phyloP scores from a whole-genome alignment of 2,888 invertebrate genomes.

The Boloria euphrosyne region DNA sequence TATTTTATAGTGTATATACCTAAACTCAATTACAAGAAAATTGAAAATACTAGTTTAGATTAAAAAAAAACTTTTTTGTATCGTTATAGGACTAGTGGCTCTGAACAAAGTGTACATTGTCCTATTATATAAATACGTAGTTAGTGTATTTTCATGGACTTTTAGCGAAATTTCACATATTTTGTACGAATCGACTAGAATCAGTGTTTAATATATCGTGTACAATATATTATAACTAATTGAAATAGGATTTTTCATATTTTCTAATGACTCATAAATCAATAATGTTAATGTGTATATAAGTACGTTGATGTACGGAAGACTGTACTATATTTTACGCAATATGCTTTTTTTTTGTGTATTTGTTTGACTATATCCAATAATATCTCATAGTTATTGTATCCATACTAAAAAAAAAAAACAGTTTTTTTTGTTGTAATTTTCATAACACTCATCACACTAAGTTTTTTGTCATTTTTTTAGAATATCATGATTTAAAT shows the following conservation, averaged over 20 bases:
- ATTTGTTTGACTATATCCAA: slow-evolving; percentile 13
- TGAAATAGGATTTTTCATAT: slow-evolving; percentile 29
- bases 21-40: too few species aligned
- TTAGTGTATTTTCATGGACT: slow-evolving; percentile 8
- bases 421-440: too few species aligned
- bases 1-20: too few species aligned
- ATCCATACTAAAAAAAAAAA: too few species aligned
- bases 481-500: too few species aligned
- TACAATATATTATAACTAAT: slow-evolving; percentile 29
- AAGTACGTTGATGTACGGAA: slow-evolving; percentile 25
- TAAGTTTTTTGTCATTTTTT: too few species aligned
- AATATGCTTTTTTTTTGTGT: slow-evolving; percentile 13
- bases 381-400: too few species aligned
- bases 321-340: slow-evolving; percentile 18
- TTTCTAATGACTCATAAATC: slow-evolving; percentile 27
- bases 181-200: slow-evolving; percentile 24
- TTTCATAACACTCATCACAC: too few species aligned
- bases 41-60: too few species aligned
- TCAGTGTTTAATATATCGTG: slow-evolving; percentile 27
- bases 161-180: slow-evolving; percentile 24
- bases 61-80: too few species aligned
- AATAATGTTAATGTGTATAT: slow-evolving; percentile 29
- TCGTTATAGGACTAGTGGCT: too few species aligned
- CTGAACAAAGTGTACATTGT: background rate
- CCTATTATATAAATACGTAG: slow-evolving; percentile 7